These are phyloP conservation scores for Bufo bufo DNA, from an alignment of 2,113 vertebrate genomes.

Conservation along the genomic window DNA sequence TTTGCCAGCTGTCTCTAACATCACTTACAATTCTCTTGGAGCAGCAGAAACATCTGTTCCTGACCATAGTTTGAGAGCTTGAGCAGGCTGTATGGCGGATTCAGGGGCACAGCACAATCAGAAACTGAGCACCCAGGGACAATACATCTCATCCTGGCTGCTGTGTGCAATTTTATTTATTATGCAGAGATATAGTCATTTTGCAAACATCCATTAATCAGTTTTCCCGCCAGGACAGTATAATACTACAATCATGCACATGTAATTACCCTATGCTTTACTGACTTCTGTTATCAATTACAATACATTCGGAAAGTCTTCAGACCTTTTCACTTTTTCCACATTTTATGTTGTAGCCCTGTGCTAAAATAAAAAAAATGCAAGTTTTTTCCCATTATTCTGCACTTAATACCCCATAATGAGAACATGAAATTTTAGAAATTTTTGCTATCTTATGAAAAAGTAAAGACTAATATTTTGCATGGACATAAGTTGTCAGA, in stretches of 20 bases:
- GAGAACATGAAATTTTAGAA: no score
- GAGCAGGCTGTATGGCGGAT: neutral
- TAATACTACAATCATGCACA: neutral
- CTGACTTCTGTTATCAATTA: neutral
- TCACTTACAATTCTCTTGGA: conserved; percentile 68
- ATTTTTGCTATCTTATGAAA: no score
- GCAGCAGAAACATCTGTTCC: conserved; percentile 74
- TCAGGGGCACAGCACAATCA: conserved; percentile 44
- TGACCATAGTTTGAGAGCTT: conserved; percentile 56
- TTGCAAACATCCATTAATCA: neutral
- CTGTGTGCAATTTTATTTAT: conserved; percentile 44
- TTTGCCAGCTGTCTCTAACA: conserved; percentile 78
- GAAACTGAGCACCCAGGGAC: conserved; percentile 19
- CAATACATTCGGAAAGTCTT: neutral
- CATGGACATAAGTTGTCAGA: no score
- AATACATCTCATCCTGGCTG: conserved; percentile 21
- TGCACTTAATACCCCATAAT: no score
- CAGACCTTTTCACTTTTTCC: no score
- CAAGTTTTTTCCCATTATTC: no score
- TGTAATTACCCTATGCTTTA: conserved; percentile 16
- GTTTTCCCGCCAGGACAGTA: neutral
- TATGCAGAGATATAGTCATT: neutral
- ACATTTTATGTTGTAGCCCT: no score
- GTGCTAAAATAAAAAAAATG: no score
- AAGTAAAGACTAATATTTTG: no score